Evolutionary conservation across 64 coral and sea anemone genomes (phyloP), one percentile per base, ranked within the genome.

Genomic region (Actinia tenebrosa): DNA sequence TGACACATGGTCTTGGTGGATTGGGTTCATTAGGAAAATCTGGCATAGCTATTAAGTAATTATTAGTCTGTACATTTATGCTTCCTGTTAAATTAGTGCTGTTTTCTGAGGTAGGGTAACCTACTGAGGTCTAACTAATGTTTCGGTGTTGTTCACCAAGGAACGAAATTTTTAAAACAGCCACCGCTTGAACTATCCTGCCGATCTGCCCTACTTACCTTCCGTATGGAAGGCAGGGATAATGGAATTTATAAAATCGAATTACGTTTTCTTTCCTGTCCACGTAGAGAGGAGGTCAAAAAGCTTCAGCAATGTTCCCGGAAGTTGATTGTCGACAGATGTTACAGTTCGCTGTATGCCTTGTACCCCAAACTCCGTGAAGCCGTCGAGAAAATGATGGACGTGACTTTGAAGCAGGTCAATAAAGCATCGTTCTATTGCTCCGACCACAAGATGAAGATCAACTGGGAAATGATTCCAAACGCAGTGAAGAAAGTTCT

Each of bases 391-490:
- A 20, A 83, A 53, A 58, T 83, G 23, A 83, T 83, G 80, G 80
- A 83, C 80, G 80, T 83, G 46, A 83, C 80, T 23, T 58, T 83
- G 15, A 83, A 83, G 80, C 80, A 83, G 54, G 45, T 83, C 80
- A 83, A 83, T 25, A 83, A 83, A 52, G 80, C 80, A 3, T 58
- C 45, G 17, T 83, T 83, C 30, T 83, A 83, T 43, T 83, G 80
- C 80, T 83, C 80, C 53, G 80, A 83, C 20, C 46, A 83, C 54
- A 52, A 50, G 80, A 58, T 83, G 80, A 58, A 26, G 20, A 83
- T 83, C 46, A 83, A 83, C 10, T 83, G 80, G 80, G 80, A 83
- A 52, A 30, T 58, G 45, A 55, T 83, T 18, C 80, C 80, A 10
- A 83, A 52, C 11, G 45, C 80, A 22, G 54, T 83, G 18, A 83